Evolutionary conservation across 2,888 invertebrate genomes (phyloP).

Genomic region (Drosophila differens): DNA sequence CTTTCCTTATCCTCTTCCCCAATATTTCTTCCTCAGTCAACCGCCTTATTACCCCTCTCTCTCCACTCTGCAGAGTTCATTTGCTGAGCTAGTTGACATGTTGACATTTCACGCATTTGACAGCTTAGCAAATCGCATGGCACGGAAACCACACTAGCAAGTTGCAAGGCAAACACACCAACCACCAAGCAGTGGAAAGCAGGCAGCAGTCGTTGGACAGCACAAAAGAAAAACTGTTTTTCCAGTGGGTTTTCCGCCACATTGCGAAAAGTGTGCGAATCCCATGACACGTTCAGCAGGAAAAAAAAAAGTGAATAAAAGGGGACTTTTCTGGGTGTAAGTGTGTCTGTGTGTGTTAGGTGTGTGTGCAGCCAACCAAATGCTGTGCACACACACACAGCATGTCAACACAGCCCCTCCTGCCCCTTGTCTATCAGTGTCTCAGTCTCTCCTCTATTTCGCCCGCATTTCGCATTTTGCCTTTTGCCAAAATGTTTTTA

Average conservation of each 20-base stretch:
- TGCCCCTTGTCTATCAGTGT: neutral
- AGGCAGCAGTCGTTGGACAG: slow-evolving; percentile 1
- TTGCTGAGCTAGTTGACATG: slow-evolving; percentile 64
- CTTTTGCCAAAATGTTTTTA: slow-evolving; percentile 83
- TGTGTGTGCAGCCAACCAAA: slow-evolving; percentile 21
- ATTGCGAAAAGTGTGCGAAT: slow-evolving; percentile 78
- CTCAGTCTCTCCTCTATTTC: neutral
- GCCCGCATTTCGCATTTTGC: slow-evolving; percentile 47
- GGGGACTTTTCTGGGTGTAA: slow-evolving; percentile 37
- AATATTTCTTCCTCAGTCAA: neutral
- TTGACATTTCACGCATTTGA: slow-evolving; percentile 78
- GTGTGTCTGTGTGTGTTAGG: slow-evolving; percentile 60
- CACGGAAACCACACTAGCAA: slow-evolving; percentile 74
- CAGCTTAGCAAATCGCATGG: slow-evolving; percentile 71
- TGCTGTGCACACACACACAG: slow-evolving; percentile 65
- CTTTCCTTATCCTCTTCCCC: neutral
- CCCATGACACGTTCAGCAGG: slow-evolving; percentile 57
- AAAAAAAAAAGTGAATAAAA: slow-evolving; percentile 1
- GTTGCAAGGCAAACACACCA: slow-evolving; percentile 66
- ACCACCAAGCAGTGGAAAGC: slow-evolving; percentile 26
- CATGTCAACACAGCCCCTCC: slow-evolving; percentile 68
- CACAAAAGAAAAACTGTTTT: slow-evolving; percentile 74
- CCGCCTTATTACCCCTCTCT: neutral
- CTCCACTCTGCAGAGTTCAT: neutral
- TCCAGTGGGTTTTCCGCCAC: slow-evolving; percentile 73